Percentiles rank a stretch among this genome's conserved stretches.
phyloP scores from a whole-genome alignment of 2,888 invertebrate species.

The Noctua janthina region DNA sequence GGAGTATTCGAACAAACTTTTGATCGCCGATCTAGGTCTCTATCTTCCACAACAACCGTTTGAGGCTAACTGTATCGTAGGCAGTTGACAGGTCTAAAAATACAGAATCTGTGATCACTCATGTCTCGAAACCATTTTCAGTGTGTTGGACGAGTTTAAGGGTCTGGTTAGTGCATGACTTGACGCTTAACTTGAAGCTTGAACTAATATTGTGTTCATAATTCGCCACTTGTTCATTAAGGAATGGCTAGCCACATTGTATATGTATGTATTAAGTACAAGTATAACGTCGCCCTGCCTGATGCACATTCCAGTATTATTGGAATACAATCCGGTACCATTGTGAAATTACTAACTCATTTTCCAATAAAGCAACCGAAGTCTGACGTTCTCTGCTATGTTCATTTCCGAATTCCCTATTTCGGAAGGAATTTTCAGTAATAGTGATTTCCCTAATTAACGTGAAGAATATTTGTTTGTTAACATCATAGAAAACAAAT shows the following conservation, averaged over 20 bases:
- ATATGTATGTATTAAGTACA: background rate
- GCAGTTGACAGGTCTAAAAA: background rate
- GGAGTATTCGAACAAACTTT: background rate
- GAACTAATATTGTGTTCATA: background rate
- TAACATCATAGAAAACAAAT: background rate
- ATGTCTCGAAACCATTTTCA: background rate
- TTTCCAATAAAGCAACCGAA: background rate
- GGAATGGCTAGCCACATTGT: background rate
- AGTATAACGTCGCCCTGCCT: background rate
- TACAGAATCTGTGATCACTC: background rate
- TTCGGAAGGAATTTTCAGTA: background rate
- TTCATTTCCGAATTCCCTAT: background rate
- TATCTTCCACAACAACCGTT: background rate
- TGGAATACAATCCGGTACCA: background rate
- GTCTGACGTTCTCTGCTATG: background rate
- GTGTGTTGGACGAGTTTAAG: background rate
- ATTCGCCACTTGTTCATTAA: background rate
- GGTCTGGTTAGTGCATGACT: background rate
- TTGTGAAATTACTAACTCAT: background rate
- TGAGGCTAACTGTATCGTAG: background rate
- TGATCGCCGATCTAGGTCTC: background rate
- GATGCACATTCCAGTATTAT: background rate
- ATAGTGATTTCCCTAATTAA: background rate
- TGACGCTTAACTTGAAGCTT: background rate
- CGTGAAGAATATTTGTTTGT: background rate